Evolutionary conservation across 2,113 vertebrate species (phyloP), one percentile per base, ranked within the genome.

Genomic region (Progne subis): DNA sequence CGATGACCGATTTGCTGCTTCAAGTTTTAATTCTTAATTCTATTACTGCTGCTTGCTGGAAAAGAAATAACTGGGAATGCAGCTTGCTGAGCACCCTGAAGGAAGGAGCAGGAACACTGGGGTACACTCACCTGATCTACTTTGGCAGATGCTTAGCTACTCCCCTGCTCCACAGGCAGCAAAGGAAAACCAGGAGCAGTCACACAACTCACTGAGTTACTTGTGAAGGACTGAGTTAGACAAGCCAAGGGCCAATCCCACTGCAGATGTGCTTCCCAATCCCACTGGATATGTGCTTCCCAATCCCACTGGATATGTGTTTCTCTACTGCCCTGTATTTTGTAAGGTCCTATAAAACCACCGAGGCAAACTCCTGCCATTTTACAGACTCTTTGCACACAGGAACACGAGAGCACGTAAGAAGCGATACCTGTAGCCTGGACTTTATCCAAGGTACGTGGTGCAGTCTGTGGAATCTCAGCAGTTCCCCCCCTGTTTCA

Each of bases 11-110:
- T 89, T 57, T 76, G 46, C 61, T 50, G n/a, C 29, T 69, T 56
- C 31, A 59, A 64, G 53, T 83, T 88, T 92, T 82, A 82, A 85
- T 91, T 86, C 83, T 60, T 79, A 43, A 65, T 91, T 71, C n/a
- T 26, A 9, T 28, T 80, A 34, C 55, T 80, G 46, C 39, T 92
- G 69, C 64, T 88, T 50, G 34, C 32, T 64, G 63, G 50, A 53
- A 65, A 72, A 53, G 61, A 72, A 91, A 71, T 65, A 80, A 60
- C 37, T 8, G 60, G 24, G 37, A 64, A 78, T 15, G 80, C 71
- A 86, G 12, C 20, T 86, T 61, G 52, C 26, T 19, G 56, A 41
- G 72, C 71, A 85, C 43, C 46, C 67, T 60, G 57, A 60, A 76
- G 57, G 74, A 56, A 91, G 53, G 56, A 78, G 63, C 65, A 63